A percentile compares a stretch with the other conserved stretches of the same genome.
Evolutionary conservation across 2,113 vertebrate species (phyloP).

Genomic region (Anguilla rostrata): DNA sequence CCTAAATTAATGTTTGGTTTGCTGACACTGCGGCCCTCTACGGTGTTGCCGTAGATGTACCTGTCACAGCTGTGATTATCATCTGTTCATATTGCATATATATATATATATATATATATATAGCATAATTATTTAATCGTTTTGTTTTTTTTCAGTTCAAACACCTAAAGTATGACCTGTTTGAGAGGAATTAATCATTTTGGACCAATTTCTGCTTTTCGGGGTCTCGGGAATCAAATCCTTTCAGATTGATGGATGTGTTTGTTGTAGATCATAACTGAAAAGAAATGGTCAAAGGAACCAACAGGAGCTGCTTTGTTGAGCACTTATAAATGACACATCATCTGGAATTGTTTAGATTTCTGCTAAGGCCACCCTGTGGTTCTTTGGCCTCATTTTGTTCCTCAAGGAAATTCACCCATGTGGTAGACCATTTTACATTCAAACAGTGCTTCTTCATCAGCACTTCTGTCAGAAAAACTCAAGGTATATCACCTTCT

Average conservation of each 20-base stretch:
- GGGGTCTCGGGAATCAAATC: background rate
- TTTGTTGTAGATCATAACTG: background rate
- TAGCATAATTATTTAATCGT: no score
- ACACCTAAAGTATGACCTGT: background rate
- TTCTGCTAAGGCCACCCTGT: background rate
- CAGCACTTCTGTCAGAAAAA: background rate
- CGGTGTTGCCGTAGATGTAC: background rate
- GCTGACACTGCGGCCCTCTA: no score
- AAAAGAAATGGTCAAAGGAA: background rate
- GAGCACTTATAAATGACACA: background rate
- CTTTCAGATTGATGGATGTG: background rate
- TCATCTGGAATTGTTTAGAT: background rate
- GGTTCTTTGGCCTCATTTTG: background rate
- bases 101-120: no score
- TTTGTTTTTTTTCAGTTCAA: no score
- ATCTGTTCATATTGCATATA: no score
- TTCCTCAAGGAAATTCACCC: background rate
- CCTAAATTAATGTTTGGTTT: background rate
- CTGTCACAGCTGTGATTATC: background rate
- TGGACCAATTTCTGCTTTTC: background rate
- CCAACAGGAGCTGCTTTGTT: background rate
- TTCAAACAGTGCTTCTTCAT: background rate
- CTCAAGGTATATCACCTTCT: background rate
- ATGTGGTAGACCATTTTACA: background rate
- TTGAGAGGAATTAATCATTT: background rate